Evolutionary conservation across 2,113 vertebrate species (phyloP).

Genomic region (Mungos mungo): DNA sequence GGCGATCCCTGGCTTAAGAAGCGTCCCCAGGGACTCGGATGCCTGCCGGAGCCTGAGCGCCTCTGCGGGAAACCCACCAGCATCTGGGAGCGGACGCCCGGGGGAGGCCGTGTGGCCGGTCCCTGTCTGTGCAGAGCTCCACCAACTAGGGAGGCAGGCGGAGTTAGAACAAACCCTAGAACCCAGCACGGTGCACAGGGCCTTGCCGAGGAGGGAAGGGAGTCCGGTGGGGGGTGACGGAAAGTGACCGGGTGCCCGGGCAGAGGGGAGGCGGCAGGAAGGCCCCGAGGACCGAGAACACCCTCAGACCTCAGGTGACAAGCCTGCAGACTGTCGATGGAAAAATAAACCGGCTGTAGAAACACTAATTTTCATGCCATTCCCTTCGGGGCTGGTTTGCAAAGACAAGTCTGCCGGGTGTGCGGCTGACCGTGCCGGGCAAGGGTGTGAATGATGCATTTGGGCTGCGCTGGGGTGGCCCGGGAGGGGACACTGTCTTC

Average conservation of each 20-base stretch:
- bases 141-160: accelerated
- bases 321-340: constrained; percentile 86
- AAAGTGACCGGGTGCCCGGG: not conserved
- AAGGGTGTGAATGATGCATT: accelerated
- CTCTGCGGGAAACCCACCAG: accelerated
- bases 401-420: constrained; percentile 87
- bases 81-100: accelerated
- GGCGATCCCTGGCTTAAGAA: accelerated
- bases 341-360: constrained; percentile 87
- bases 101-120: accelerated
- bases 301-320: constrained; percentile 84
- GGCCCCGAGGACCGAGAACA: not conserved
- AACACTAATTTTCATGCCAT: constrained; percentile 86
- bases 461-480: no score
- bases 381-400: constrained; percentile 84
- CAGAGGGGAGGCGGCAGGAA: not conserved
- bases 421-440: constrained; percentile 84
- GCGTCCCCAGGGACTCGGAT: accelerated
- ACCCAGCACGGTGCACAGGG: no score
- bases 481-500: no score
- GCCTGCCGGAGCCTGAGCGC: accelerated
- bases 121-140: no score
- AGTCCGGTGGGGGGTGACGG: not conserved
- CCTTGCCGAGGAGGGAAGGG: accelerated
- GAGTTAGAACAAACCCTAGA: accelerated